phyloP scores from a whole-genome alignment of 2,888 invertebrate species.

The Xestia sexstrigata region DNA sequence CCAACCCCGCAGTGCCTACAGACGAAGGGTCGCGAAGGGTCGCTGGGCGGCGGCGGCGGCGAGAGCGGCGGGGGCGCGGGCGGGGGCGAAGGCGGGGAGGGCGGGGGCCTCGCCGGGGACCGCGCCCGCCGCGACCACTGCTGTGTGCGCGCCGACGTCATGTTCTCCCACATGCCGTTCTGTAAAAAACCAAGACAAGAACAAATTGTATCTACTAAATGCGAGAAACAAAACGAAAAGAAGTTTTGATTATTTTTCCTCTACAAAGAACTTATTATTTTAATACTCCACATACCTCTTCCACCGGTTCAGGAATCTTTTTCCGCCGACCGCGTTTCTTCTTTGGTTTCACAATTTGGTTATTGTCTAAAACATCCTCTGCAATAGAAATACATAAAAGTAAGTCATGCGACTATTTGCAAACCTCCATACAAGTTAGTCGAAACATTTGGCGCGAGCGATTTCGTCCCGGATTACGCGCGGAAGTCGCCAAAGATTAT shows the following conservation, averaged over 20 bases:
- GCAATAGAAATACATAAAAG: constrained; percentile 63
- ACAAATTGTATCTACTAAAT: neutral
- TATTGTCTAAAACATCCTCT: constrained; percentile 83
- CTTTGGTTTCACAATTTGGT: constrained; percentile 84
- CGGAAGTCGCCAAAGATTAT: neutral
- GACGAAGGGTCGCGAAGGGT: constrained; percentile 95
- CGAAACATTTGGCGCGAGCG: neutral
- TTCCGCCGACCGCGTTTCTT: constrained; percentile 87
- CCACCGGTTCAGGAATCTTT: constrained; percentile 84
- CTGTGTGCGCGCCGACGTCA: constrained; percentile 89
- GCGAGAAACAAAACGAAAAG: neutral
- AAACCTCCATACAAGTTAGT: neutral
- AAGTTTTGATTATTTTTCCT: neutral
- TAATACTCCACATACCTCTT: constrained; percentile 66
- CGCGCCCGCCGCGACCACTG: constrained; percentile 85
- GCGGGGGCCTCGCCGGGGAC: constrained; percentile 74
- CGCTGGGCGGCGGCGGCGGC: constrained; percentile 84
- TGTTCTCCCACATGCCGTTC: constrained; percentile 87
- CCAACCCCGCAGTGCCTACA: constrained; percentile 93
- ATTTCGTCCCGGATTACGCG: neutral
- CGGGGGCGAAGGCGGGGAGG: constrained; percentile 74
- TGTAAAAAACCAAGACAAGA: constrained; percentile 51
- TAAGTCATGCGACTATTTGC: neutral
- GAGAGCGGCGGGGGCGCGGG: constrained; percentile 69
- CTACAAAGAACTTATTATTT: neutral